Evolutionary conservation across 2,888 invertebrate species (phyloP).

Genomic region (Lepidocyrtoides sp.): DNA sequence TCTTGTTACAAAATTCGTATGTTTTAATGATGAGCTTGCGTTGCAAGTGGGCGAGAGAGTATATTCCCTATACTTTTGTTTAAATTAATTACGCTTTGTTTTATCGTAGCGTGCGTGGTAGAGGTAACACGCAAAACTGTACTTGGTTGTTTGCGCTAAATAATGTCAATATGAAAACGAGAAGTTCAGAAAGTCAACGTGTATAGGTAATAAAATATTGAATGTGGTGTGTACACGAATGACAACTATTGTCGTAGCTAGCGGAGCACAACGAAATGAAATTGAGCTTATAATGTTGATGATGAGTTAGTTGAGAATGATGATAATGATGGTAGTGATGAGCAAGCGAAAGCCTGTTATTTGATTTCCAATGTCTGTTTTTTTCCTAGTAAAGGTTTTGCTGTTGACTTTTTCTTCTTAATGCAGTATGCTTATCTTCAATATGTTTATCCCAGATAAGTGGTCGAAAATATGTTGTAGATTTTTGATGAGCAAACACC

Average conservation of each 20-base stretch:
- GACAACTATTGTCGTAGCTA: constrained; percentile 29
- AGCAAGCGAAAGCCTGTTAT: constrained; percentile 31
- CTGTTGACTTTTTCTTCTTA: constrained; percentile 16
- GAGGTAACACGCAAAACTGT: not conserved
- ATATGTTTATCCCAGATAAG: not conserved
- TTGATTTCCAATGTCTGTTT: not conserved
- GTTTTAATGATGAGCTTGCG: not conserved
- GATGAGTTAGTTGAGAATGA: not conserved
- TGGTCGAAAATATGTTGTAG: not conserved
- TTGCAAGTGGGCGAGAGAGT: not conserved
- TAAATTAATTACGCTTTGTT: not conserved
- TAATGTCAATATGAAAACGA: constrained; percentile 28
- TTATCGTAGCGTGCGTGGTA: too few relatives aligned
- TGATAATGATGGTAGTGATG: not conserved
- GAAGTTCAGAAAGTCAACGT: not conserved
- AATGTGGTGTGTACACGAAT: too few relatives aligned
- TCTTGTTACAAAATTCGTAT: not conserved
- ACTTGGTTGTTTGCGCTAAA: not conserved
- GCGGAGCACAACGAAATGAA: not conserved
- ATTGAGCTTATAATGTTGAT: constrained; percentile 2
- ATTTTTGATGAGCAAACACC: not conserved
- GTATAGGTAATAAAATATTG: not conserved
- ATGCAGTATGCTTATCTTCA: not conserved
- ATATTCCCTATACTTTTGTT: not conserved
- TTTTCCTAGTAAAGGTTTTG: not conserved